These are phyloP conservation scores for Epinotia brunnichana DNA, from an alignment of 2,888 invertebrate genomes.

Conservation along the genomic window DNA sequence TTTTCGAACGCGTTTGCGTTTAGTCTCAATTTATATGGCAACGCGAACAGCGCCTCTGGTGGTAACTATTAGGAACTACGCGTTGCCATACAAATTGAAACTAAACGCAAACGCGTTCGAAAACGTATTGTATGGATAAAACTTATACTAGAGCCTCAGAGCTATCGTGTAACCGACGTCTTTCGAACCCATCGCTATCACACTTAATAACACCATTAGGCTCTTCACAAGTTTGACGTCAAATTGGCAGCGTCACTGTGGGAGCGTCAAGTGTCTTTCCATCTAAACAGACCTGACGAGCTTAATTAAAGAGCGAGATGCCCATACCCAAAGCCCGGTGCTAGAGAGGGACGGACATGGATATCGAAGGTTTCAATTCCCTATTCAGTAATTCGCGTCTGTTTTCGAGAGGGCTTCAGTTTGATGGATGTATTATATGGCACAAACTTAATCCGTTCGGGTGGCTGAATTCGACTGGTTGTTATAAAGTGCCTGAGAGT, in stretches of 20 bases:
- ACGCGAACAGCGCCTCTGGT: too few relatives aligned
- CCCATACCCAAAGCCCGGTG: slow-evolving; percentile 38
- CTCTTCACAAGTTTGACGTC: slow-evolving; percentile 67
- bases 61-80: too few relatives aligned
- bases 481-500: background rate
- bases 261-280: slow-evolving; percentile 71
- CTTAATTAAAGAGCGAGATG: slow-evolving; percentile 63
- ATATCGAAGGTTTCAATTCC: slow-evolving; percentile 39
- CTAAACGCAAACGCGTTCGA: too few relatives aligned
- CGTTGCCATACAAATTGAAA: too few relatives aligned
- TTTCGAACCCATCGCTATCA: slow-evolving; percentile 31
- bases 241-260: slow-evolving; percentile 72
- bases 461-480: slow-evolving; percentile 21
- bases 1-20: too few relatives aligned
- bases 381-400: slow-evolving; percentile 42
- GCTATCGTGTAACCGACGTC: too few relatives aligned
- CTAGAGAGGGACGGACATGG: slow-evolving; percentile 45
- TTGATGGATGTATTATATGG: slow-evolving; percentile 40
- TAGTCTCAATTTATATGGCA: too few relatives aligned
- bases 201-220: slow-evolving; percentile 49
- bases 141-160: too few relatives aligned
- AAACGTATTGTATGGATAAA: too few relatives aligned
- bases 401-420: slow-evolving; percentile 40
- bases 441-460: slow-evolving; percentile 31
- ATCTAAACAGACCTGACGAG: slow-evolving; percentile 63